Evolutionary conservation across 2,797 vertebrate species (phyloP), one percentile per base, ranked within the genome.

Genomic region (Crypturellus tataupa): DNA sequence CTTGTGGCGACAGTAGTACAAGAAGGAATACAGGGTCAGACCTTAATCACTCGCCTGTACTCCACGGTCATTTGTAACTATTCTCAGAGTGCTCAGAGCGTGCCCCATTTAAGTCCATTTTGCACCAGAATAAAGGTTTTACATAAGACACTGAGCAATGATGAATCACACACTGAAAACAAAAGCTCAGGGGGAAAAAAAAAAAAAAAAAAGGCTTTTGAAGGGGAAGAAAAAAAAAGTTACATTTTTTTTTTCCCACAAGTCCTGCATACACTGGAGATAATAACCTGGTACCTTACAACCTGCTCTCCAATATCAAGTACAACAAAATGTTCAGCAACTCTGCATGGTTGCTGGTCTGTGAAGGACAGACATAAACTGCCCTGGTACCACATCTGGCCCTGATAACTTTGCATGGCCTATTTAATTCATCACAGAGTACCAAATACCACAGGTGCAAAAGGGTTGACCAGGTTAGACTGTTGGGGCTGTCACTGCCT

Each of bases 91-190:
- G 83, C 94, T 88, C 58, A 90, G 80, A 94, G 91, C 60, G 71
- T 95, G 94, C 81, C 94, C 95, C 94, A 95, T 89, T 96, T 94
- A 85, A 94, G 70, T 24, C 59, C 63, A 23, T 87, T 97, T 67
- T 94, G 85, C 56, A 59, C 82, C 64, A 70, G 58, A 94, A 93
- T 89, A 92, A 93, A 94, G 80, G 87, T 95, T 95, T 95, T 97
- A 95, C 89, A 85, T 96, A 95, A 97, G 94, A 70, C 1, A 3
- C 70, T 33, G 85, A 70, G 80, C 77, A 92, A 76, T 70, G 73
- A 92, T 79, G 63, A 97, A 89, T 85, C 72, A 75, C 49, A 87
- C 55, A 14, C n/a, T 73, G 89, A 71, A 90, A 92, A 93, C 91
- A 93, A 95, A 86, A 81, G 82, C 60, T 67, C 12, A 13, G 63